These are phyloP conservation scores for Discoglossus pictus DNA, from an alignment of 2,797 vertebrate genomes.

Conservation along the genomic window DNA sequence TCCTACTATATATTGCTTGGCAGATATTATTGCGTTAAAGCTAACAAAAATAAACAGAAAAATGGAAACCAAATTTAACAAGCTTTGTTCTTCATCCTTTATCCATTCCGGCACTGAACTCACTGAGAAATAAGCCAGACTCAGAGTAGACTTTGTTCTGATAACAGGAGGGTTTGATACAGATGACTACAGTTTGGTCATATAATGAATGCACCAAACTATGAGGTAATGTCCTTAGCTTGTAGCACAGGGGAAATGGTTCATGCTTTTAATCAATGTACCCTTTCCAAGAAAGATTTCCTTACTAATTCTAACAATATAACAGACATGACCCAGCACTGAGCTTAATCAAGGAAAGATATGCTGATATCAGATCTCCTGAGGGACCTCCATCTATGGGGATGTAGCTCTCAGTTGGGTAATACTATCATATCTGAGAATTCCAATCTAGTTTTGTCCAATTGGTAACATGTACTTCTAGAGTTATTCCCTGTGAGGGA, in stretches of 20 bases:
- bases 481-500: too few relatives aligned
- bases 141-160: not conserved
- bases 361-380: slow-evolving; percentile 3
- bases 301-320: not conserved
- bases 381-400: not conserved
- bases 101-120: not conserved
- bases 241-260: not conserved
- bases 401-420: not conserved
- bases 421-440: too few relatives aligned
- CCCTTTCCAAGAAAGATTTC: not conserved
- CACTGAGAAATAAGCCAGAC: not conserved
- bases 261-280: not conserved
- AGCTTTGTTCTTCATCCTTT: not conserved
- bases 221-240: slow-evolving; percentile 9
- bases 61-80: slow-evolving; percentile 4
- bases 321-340: not conserved
- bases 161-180: not conserved
- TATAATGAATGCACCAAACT: slow-evolving; percentile 5
- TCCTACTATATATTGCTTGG: not conserved
- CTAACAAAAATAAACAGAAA: slow-evolving; percentile 28
- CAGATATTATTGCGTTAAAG: slow-evolving; percentile 14
- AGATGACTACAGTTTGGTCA: not conserved
- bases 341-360: not conserved
- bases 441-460: too few relatives aligned
- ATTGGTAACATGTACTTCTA: too few relatives aligned